Evolutionary conservation across 2,888 invertebrate genomes (phyloP).

Genomic region (Panopea generosa): DNA sequence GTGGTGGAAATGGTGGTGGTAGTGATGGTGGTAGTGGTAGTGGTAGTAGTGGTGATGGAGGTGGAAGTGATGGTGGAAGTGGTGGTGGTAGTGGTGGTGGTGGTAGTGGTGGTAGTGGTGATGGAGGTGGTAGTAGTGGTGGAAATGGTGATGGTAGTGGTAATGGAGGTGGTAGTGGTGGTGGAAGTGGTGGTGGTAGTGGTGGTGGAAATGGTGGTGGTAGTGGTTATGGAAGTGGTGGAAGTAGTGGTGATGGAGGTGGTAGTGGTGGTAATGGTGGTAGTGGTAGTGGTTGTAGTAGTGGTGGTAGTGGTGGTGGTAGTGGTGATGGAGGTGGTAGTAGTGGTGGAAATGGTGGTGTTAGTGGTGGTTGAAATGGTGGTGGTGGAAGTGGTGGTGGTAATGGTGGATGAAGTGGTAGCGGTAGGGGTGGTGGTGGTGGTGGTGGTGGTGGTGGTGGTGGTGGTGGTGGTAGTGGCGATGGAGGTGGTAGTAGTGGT

Average conservation of each 20-base stretch:
- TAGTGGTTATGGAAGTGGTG: no score
- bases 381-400: conserved; percentile 1
- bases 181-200: not conserved
- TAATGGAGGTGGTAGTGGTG: not conserved
- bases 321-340: not conserved
- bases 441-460: conserved; percentile 3
- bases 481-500: not conserved
- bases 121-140: not conserved
- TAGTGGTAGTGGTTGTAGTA: no score
- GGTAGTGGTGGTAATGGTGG: not conserved
- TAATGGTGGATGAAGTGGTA: not conserved
- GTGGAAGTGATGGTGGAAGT: not conserved
- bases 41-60: not conserved
- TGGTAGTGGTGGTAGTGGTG: not conserved
- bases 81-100: not conserved
- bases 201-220: no score
- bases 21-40: not conserved
- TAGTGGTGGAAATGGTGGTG: no score
- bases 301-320: not conserved
- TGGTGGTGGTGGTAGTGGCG: conserved; percentile 1
- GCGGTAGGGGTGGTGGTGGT: no score
- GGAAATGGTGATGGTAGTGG: no score
- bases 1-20: no score
- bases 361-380: no score
- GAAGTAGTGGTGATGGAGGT: not conserved